Evolutionary conservation across 1,140 invertebrate genomes (phyloP).

Genomic region (Drosophila sturtevanti): DNA sequence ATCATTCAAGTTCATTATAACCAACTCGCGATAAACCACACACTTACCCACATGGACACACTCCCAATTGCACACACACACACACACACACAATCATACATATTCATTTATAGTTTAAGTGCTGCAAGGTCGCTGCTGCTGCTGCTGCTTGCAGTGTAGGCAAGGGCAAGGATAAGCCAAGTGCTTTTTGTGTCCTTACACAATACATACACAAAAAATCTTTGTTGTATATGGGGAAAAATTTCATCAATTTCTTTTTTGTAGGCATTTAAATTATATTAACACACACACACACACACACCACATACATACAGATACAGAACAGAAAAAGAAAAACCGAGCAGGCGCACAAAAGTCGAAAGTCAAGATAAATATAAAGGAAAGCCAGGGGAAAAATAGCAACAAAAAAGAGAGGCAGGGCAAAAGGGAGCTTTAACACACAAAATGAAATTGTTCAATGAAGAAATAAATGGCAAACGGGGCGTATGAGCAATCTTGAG

Average conservation of each 20-base stretch:
- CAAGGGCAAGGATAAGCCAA: slow-evolving; percentile 72
- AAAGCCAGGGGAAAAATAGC: not conserved
- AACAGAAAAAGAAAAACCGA: slow-evolving; percentile 20
- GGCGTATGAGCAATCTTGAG: slow-evolving; percentile 66
- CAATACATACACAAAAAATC: slow-evolving; percentile 22
- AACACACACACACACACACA: slow-evolving; percentile 9
- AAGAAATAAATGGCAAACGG: slow-evolving; percentile 6
- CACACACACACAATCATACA: not conserved
- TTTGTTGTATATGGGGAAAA: slow-evolving; percentile 9
- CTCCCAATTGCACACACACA: not conserved
- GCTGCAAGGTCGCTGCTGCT: slow-evolving; percentile 65
- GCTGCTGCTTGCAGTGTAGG: slow-evolving; percentile 25
- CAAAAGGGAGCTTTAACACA: slow-evolving; percentile 19
- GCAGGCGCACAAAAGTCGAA: slow-evolving; percentile 55
- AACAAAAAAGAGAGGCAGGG: not conserved
- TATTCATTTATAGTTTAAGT: slow-evolving; percentile 21
- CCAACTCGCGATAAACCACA: slow-evolving; percentile 57
- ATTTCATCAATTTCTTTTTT: slow-evolving; percentile 37
- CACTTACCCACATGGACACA: not conserved
- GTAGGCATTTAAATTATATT: slow-evolving; percentile 56
- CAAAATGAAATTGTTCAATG: slow-evolving; percentile 15
- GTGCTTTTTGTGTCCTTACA: slow-evolving; percentile 16
- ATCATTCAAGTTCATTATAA: slow-evolving; percentile 76
- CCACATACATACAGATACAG: not conserved
- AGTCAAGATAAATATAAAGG: slow-evolving; percentile 3